Evolutionary conservation across 1,140 invertebrate species (phyloP), one percentile per base, ranked within the genome.

Genomic region (Copidosoma floridanum): DNA sequence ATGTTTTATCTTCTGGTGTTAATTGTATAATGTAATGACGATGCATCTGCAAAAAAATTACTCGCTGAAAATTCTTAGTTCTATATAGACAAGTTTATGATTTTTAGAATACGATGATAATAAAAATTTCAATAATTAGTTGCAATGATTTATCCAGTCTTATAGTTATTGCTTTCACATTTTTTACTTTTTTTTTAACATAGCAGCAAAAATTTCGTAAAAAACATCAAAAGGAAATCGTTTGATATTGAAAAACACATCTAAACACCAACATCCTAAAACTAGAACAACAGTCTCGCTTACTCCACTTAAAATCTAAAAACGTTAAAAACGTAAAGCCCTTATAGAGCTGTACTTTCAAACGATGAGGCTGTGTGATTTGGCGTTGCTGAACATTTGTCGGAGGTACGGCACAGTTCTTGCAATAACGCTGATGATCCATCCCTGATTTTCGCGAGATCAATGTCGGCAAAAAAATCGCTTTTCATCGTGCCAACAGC

Each of bases 401-500:
- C 77, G 5, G 75, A 57, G 23, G 67, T 71, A 54, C 72, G 71
- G 35, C 72, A 77, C 35, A 78, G 54, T 7, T 77, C 73, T 7
- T 46, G 71, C 62, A 40, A 69, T 67, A 41, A 71, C 69, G 29
- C 67, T 66, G 10, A 68, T 5, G 61, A 63, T 3, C 55, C 68
- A 11, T 77, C 74, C 43, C 73, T 67, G 12, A 79, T 64, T 26
- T 74, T 77, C 23, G 65, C 69, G 7, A 79, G 73, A 67, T 79
- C 77, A 10, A 81, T 64, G 7, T 80, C 78, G 2, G 74, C 72
- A 43, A 81, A 81, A 51, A 79, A 79, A 55, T 80, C 78, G 43
- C 79, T 81, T 38, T 72, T 77, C 79, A 81, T 81, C 1, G 78
- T 81, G 6, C 79, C 79, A 2, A 81, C 74, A 4, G 79, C 79